Evolutionary conservation across 2,113 vertebrate species (phyloP).

Genomic region (Cariama cristata): DNA sequence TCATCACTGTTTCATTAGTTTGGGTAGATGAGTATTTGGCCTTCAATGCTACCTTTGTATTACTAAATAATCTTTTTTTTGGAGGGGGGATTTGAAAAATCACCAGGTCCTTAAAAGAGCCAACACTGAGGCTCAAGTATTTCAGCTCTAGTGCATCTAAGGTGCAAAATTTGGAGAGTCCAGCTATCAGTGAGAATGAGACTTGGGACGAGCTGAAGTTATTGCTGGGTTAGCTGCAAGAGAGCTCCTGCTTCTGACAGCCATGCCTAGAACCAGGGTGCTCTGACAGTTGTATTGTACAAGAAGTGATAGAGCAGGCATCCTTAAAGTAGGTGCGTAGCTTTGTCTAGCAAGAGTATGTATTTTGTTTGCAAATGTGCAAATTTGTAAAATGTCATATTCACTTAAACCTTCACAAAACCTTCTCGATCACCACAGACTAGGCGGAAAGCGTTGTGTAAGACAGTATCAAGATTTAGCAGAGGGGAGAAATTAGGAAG

Average conservation of each 20-base stretch:
- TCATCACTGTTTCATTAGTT: conserved; percentile 79
- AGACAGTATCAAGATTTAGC: background rate
- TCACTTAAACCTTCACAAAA: background rate
- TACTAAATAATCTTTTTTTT: background rate
- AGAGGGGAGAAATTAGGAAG: background rate
- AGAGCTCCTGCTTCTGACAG: background rate
- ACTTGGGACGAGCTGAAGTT: background rate
- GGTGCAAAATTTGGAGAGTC: background rate
- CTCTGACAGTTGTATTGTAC: background rate
- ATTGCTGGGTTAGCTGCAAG: background rate
- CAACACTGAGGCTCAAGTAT: background rate
- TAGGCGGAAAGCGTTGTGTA: background rate
- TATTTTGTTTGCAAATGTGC: background rate
- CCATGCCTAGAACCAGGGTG: accelerated
- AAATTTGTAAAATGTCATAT: background rate
- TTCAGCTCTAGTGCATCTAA: background rate
- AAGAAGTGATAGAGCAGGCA: background rate
- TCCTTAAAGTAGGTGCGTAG: accelerated
- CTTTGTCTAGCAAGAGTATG: background rate
- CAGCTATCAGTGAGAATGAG: accelerated
- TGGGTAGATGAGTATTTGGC: background rate
- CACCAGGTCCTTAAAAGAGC: background rate
- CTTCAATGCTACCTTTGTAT: conserved; percentile 84
- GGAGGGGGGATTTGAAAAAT: background rate
- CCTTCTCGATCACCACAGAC: accelerated